These are phyloP conservation scores for Micromesistius poutassou DNA, from an alignment of 2,797 vertebrate genomes.

Conservation along the genomic window DNA sequence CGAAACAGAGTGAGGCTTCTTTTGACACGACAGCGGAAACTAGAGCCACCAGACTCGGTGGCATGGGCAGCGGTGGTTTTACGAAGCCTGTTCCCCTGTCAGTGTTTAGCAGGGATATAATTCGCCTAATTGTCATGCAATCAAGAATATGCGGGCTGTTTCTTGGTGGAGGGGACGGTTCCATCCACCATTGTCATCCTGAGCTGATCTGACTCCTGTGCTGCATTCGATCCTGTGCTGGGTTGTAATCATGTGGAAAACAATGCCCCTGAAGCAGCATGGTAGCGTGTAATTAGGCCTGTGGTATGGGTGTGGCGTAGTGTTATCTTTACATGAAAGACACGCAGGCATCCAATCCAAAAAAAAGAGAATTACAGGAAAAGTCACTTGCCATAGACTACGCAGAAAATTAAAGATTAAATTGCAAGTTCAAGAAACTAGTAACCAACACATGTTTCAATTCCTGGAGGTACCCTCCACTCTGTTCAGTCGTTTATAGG, in stretches of 20 bases:
- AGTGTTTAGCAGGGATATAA: slow-evolving; percentile 28
- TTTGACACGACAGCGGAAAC: slow-evolving; percentile 29
- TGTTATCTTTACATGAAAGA: slow-evolving; percentile 33
- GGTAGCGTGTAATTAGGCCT: slow-evolving; percentile 55
- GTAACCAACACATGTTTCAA: neutral
- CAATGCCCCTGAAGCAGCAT: slow-evolving; percentile 44
- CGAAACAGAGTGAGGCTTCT: slow-evolving; percentile 20
- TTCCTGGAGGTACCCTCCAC: neutral
- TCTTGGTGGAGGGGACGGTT: slow-evolving; percentile 38
- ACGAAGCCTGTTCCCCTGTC: slow-evolving; percentile 12
- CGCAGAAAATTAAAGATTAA: no score
- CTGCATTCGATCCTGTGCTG: slow-evolving; percentile 47
- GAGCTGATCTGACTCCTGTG: slow-evolving; percentile 41
- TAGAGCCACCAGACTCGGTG: slow-evolving; percentile 21
- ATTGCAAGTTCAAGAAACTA: neutral
- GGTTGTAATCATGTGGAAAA: slow-evolving; percentile 18
- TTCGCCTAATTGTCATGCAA: slow-evolving; percentile 32
- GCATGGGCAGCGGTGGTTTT: slow-evolving; percentile 18
- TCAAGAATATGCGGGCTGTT: slow-evolving; percentile 16
- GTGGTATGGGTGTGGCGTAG: neutral
- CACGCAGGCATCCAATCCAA: slow-evolving; percentile 18
- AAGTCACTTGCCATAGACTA: neutral
- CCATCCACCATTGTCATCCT: slow-evolving; percentile 41
- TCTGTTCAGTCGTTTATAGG: neutral
- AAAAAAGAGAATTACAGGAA: slow-evolving; percentile 9